Percentiles rank a stretch among this genome's conserved stretches.
Conservation (phyloP, 2,797 vertebrate species). For the Parauchenoglanis ngamensis region DNA sequence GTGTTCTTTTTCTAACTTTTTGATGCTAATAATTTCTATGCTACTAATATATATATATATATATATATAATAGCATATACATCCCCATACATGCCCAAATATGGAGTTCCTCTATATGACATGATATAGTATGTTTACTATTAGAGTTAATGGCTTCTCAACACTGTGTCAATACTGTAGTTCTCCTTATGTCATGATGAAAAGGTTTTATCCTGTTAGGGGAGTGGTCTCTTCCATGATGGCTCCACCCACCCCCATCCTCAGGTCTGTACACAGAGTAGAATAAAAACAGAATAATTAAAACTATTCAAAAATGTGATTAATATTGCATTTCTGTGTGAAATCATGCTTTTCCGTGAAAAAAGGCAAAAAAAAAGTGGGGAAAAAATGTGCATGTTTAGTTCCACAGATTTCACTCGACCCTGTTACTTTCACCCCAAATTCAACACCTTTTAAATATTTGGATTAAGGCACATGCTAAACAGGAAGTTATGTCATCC, state of each 20-base stretch:
- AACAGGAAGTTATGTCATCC: background rate
- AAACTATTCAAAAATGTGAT: too few species aligned
- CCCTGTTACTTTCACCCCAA: background rate
- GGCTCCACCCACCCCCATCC: background rate
- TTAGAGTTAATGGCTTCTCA: background rate
- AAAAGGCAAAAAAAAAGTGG: background rate
- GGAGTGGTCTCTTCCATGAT: background rate
- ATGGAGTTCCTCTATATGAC: background rate
- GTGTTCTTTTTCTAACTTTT: background rate
- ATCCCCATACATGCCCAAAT: too few species aligned
- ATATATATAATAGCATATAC: background rate
- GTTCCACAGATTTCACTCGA: background rate
- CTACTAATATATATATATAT: too few species aligned
- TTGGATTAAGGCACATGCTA: background rate
- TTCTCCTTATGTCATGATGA: background rate
- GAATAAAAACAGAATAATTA: background rate
- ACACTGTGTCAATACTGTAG: background rate
- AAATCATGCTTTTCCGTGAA: background rate
- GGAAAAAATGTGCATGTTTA: background rate
- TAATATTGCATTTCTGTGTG: background rate
- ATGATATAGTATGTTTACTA: background rate
- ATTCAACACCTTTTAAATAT: background rate
- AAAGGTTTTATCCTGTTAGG: too few species aligned
- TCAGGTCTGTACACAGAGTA: too few species aligned
- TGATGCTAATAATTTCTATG: background rate